Evolutionary conservation across 1,140 invertebrate species (phyloP), one percentile per base, ranked within the genome.

Genomic region (Tetramorium parvispinum): DNA sequence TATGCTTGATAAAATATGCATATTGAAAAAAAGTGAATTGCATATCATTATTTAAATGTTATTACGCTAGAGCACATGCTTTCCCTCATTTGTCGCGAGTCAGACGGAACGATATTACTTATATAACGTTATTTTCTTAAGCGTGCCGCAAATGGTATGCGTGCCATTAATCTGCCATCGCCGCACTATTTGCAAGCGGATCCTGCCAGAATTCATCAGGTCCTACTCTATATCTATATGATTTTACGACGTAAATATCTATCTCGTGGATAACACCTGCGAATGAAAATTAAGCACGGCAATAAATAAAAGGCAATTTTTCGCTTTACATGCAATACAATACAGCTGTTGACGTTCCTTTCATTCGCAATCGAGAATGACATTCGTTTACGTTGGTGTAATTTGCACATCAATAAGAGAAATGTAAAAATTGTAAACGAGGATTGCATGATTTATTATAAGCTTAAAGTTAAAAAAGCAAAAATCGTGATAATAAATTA

Each of bases 131-230:
- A 77, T 61, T 61, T 77, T 59, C 75, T 46, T 46, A 61, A 61
- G n/a, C 21, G 16, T 77, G 4, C 2, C 21, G 16, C 24, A 18
- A 77, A 61, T 66, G 21, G 8, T 10, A 63, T 16, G 75, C 43
- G 75, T 21, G 13, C 16, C 32, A 68, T 81, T 81, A 46, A 77
- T 77, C 40, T 77, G 24, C 18, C 75, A 46, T 43, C 57, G 16
- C 5, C 10, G 40, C 40, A 16, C 57, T 75, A 32, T 77, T 63
- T 61, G 40, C 40, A 46, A 5, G 24, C 13, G 43, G 21, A 66
- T 68, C 40, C 63, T 68, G 77, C 61, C 77, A 81, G 65, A 53
- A 78, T 46, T 40, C 24, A 46, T 53, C 59, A 4, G 16, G 32
- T 21, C 18, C 18, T n/a, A 16, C 10, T 32, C 32, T 32, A 32